Percentiles rank a stretch among this genome's conserved stretches.
Evolutionary conservation across 2,113 vertebrate species (phyloP).

Genomic region (Bubo scandiacus): DNA sequence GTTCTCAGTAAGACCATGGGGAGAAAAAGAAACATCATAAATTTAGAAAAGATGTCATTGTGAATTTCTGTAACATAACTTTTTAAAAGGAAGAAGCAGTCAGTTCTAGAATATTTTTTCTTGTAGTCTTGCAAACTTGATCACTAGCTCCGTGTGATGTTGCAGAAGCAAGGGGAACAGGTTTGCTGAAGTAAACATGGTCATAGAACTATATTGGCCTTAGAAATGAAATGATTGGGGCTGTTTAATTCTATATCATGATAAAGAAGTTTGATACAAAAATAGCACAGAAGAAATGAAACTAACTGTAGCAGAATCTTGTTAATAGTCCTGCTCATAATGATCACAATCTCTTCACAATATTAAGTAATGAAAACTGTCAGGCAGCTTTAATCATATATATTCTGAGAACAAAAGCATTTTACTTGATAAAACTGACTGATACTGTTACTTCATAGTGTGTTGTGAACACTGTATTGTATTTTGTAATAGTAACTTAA

Average conservation of each 20-base stretch:
- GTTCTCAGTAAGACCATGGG: not conserved
- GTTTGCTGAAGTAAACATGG: constrained; percentile 65
- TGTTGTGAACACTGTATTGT: not conserved
- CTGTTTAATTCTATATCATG: constrained; percentile 40
- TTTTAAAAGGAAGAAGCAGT: not conserved
- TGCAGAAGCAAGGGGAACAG: constrained; percentile 70
- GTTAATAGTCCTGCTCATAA: not conserved
- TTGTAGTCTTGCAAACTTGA: constrained; percentile 46
- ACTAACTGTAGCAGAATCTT: not conserved
- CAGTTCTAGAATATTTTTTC: not conserved
- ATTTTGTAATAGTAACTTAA: not conserved
- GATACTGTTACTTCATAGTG: not conserved
- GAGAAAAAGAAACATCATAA: not conserved
- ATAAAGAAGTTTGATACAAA: not conserved
- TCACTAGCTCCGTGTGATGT: constrained; percentile 64
- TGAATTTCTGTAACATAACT: not conserved
- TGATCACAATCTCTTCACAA: not conserved
- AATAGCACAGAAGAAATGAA: not conserved
- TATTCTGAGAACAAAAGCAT: not conserved
- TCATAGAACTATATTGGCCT: constrained; percentile 42
- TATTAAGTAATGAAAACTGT: not conserved
- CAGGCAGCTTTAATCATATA: not conserved
- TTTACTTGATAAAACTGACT: not conserved
- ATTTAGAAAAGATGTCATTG: not conserved
- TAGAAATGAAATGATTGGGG: not conserved